These are phyloP conservation scores for Bombus fervidus DNA, from an alignment of 1,140 invertebrate species.

Conservation along the genomic window DNA sequence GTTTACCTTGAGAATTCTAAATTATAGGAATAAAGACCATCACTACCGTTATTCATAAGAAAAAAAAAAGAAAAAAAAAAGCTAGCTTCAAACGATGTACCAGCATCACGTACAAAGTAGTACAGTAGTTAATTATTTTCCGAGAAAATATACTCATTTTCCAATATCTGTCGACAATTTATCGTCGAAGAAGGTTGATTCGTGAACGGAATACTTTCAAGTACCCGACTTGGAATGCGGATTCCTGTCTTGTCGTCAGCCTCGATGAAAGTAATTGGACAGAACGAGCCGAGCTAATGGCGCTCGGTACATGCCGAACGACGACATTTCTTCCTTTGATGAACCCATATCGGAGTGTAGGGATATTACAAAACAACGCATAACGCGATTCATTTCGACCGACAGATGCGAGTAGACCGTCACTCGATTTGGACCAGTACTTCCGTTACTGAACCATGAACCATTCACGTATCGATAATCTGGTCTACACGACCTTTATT, in stretches of 20 bases:
- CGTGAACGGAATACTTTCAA: not conserved
- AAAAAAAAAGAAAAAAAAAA: not conserved
- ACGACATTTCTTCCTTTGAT: constrained; percentile 46
- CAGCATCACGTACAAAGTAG: not conserved
- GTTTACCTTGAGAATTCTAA: not conserved
- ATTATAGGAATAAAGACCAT: not conserved
- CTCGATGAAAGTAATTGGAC: constrained; percentile 33
- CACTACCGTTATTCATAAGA: not conserved
- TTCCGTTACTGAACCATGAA: not conserved
- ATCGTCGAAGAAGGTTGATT: not conserved
- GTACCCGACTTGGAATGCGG: constrained; percentile 15
- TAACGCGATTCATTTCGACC: constrained; percentile 50
- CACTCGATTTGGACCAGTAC: constrained; percentile 18
- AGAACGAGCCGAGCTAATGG: constrained; percentile 41
- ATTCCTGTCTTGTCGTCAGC: constrained; percentile 4
- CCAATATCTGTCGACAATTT: not conserved
- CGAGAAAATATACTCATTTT: not conserved
- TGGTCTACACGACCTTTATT: too few species aligned
- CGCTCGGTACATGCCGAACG: constrained; percentile 13
- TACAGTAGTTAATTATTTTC: not conserved
- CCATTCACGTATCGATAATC: not conserved
- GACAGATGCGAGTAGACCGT: constrained; percentile 59
- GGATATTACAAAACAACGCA: constrained; percentile 47
- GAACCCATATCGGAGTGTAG: constrained; percentile 14
- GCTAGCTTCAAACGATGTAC: not conserved